phyloP scores from a whole-genome alignment of 2,797 vertebrate genomes.

The Coregonus sp. region DNA sequence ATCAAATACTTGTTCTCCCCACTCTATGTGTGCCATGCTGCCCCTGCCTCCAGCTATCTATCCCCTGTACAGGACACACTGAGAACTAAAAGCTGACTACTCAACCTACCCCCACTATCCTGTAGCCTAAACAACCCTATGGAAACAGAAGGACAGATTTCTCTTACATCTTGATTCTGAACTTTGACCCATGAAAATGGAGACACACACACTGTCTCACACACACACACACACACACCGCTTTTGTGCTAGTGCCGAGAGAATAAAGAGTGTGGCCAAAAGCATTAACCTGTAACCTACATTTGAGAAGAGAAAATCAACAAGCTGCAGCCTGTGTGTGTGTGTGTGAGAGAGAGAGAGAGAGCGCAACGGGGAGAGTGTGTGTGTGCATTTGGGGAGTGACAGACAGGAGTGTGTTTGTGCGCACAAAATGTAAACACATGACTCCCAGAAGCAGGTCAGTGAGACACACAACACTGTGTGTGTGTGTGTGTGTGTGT shows the following conservation, averaged over 20 bases:
- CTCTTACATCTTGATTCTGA: background rate
- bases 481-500: no score
- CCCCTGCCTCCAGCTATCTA: no score
- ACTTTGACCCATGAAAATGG: background rate
- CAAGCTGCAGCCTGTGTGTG: background rate
- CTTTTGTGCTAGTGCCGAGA: background rate
- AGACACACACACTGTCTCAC: no score
- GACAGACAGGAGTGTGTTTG: constrained; percentile 8
- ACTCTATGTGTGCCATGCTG: background rate
- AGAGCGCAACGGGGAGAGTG: no score
- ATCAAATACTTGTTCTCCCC: no score
- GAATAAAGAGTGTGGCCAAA: background rate
- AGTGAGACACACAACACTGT: background rate
- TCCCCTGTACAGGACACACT: no score
- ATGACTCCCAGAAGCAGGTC: constrained; percentile 19
- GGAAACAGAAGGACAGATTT: background rate
- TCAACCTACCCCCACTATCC: background rate
- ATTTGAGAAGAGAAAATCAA: background rate
- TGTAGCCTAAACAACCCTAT: background rate
- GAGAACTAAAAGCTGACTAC: no score
- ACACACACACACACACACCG: background rate
- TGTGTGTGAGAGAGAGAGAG: background rate
- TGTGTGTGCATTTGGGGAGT: background rate
- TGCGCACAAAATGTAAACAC: constrained; percentile 14
- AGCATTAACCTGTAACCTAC: no score